phyloP scores from a whole-genome alignment of 2,797 vertebrate genomes.

The Novumbra hubbsi region DNA sequence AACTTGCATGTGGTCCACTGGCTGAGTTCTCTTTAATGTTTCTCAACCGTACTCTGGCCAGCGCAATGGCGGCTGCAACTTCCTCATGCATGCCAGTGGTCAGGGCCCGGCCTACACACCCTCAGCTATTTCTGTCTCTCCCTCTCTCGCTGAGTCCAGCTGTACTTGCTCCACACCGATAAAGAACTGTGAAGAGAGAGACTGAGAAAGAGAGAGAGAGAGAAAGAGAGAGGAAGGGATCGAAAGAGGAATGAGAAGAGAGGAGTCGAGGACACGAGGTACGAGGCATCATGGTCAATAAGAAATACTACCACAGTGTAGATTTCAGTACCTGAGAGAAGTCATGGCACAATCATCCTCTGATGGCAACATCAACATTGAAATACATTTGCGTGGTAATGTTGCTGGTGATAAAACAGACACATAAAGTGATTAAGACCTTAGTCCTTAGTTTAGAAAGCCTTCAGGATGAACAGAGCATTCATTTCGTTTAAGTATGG shows the following conservation, averaged over 20 bases:
- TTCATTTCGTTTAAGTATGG: slow-evolving; percentile 51
- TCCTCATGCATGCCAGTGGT: slow-evolving; percentile 81
- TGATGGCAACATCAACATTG: neutral
- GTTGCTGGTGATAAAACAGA: slow-evolving; percentile 36
- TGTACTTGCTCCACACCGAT: slow-evolving; percentile 26
- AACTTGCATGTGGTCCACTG: slow-evolving; percentile 69
- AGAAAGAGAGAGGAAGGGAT: slow-evolving; percentile 12
- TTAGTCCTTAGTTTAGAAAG: slow-evolving; percentile 44
- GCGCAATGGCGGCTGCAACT: slow-evolving; percentile 72
- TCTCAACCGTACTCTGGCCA: slow-evolving; percentile 62
- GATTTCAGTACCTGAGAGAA: neutral
- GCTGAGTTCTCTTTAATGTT: slow-evolving; percentile 55
- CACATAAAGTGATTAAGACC: slow-evolving; percentile 33
- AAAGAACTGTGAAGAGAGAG: slow-evolving; percentile 8
- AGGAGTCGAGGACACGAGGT: neutral
- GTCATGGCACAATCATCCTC: neutral
- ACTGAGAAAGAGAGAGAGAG: slow-evolving; percentile 14
- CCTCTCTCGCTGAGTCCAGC: slow-evolving; percentile 35
- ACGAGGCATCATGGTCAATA: neutral
- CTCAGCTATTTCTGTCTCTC: slow-evolving; percentile 73
- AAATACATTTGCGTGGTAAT: neutral
- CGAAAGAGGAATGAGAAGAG: slow-evolving; percentile 10
- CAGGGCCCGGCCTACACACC: slow-evolving; percentile 73
- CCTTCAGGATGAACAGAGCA: slow-evolving; percentile 35
- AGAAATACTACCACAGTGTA: neutral